phyloP scores from a whole-genome alignment of 2,113 vertebrate genomes.

The Microtus richardsoni region DNA sequence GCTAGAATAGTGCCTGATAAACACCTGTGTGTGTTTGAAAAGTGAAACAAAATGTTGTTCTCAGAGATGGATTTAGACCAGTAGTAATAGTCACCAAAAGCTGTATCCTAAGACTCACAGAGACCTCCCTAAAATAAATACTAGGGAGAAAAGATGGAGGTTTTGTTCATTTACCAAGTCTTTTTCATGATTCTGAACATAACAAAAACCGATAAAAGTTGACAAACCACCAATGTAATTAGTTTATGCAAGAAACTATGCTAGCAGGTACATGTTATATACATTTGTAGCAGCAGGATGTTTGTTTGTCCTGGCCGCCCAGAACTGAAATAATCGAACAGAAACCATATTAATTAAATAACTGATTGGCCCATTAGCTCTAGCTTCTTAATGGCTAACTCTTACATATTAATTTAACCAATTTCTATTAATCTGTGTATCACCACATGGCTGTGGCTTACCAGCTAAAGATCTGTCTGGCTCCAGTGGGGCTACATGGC shows the following conservation, averaged over 20 bases:
- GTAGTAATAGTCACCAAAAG: neutral
- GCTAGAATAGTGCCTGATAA: neutral
- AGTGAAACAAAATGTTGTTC: neutral
- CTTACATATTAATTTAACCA: too few relatives aligned
- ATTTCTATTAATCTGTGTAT: too few relatives aligned
- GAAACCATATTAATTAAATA: too few relatives aligned
- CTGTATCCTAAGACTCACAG: neutral
- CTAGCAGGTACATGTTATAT: neutral
- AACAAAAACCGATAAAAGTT: neutral
- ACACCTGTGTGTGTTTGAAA: neutral
- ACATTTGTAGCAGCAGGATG: too few relatives aligned
- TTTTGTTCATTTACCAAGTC: neutral
- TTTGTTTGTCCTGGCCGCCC: too few relatives aligned
- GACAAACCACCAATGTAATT: neutral
- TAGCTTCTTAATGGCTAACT: too few relatives aligned
- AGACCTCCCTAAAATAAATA: neutral
- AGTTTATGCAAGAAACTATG: neutral
- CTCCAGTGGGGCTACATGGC: too few relatives aligned
- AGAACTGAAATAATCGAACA: too few relatives aligned
- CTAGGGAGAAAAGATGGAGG: neutral
- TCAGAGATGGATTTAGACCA: neutral
- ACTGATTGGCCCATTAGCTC: too few relatives aligned
- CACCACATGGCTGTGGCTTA: too few relatives aligned
- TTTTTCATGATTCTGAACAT: neutral
- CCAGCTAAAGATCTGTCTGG: too few relatives aligned